A percentile compares a stretch with the other conserved stretches of the same genome.
Evolutionary conservation across 2,113 vertebrate species (phyloP).

Genomic region (Rostratula benghalensis): DNA sequence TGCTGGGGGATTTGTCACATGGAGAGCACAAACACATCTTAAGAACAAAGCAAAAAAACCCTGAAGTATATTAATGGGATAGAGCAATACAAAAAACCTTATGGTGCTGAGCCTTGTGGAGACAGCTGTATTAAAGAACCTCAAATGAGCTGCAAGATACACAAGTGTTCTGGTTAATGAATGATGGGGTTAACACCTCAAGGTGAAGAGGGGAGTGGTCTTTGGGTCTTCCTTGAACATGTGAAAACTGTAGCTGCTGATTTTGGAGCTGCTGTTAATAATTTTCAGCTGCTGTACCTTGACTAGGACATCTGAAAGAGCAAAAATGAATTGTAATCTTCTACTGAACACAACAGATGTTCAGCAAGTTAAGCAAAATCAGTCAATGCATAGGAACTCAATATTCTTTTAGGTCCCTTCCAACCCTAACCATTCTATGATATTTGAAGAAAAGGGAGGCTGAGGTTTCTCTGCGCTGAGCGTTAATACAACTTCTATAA

Average conservation of each 20-base stretch:
- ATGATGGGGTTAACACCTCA: not conserved
- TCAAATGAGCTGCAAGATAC: not conserved
- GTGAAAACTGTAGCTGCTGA: not conserved
- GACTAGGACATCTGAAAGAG: not conserved
- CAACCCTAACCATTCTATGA: too few species aligned
- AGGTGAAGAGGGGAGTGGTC: not conserved
- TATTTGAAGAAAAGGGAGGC: too few species aligned
- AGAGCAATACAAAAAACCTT: not conserved
- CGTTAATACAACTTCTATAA: not conserved
- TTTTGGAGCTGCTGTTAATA: not conserved
- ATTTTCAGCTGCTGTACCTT: not conserved
- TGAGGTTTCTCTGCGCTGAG: not conserved
- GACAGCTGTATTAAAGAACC: not conserved
- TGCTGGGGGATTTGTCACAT: not conserved
- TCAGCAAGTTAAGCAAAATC: not conserved
- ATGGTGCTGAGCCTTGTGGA: not conserved
- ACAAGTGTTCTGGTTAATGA: not conserved
- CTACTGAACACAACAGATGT: not conserved
- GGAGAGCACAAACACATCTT: not conserved
- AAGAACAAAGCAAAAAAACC: not conserved
- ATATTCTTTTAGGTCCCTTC: too few species aligned
- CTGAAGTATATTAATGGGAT: not conserved
- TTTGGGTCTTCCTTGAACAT: not conserved
- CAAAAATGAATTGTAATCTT: not conserved
- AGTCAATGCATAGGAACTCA: too few species aligned